Percentiles rank a stretch among this genome's conserved stretches.
phyloP scores from a whole-genome alignment of 2,797 vertebrate species.

The Pygocentrus nattereri region DNA sequence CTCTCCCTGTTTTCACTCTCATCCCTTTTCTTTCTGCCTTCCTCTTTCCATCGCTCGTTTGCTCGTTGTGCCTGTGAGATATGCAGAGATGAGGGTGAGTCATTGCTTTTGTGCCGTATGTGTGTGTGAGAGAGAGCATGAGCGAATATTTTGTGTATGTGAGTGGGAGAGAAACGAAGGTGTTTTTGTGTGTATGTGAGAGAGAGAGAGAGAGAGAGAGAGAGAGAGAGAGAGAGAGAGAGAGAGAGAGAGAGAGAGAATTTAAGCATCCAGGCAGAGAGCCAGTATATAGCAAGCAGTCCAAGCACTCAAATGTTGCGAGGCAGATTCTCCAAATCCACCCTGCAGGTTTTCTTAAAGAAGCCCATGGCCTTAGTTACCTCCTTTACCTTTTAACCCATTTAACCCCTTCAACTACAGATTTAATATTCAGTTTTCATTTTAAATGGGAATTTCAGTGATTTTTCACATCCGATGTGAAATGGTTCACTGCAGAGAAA shows the following conservation, averaged over 20 bases:
- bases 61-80: slow-evolving; percentile 75
- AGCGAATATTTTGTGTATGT: slow-evolving; percentile 43
- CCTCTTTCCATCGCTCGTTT: slow-evolving; percentile 58
- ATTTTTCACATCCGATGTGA: too few relatives aligned
- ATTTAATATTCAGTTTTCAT: too few relatives aligned
- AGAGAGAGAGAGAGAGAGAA: slow-evolving; percentile 12
- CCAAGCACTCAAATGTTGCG: slow-evolving; percentile 65
- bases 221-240: slow-evolving; percentile 33
- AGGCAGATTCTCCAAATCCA: slow-evolving; percentile 58
- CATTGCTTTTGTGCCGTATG: slow-evolving; percentile 77
- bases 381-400: neutral
- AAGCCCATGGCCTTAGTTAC: slow-evolving; percentile 51
- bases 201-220: slow-evolving; percentile 42
- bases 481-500: too few relatives aligned
- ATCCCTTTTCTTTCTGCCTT: slow-evolving; percentile 57
- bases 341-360: slow-evolving; percentile 59
- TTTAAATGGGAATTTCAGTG: too few relatives aligned
- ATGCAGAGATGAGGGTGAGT: slow-evolving; percentile 80
- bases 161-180: slow-evolving; percentile 48
- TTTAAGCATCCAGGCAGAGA: slow-evolving; percentile 54
- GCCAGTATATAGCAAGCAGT: slow-evolving; percentile 72
- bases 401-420: neutral
- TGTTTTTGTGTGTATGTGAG: slow-evolving; percentile 45
- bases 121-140: slow-evolving; percentile 30
- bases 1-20: slow-evolving; percentile 61